phyloP scores from a whole-genome alignment of 2,888 invertebrate species.

The Pantelozetes paolii region DNA sequence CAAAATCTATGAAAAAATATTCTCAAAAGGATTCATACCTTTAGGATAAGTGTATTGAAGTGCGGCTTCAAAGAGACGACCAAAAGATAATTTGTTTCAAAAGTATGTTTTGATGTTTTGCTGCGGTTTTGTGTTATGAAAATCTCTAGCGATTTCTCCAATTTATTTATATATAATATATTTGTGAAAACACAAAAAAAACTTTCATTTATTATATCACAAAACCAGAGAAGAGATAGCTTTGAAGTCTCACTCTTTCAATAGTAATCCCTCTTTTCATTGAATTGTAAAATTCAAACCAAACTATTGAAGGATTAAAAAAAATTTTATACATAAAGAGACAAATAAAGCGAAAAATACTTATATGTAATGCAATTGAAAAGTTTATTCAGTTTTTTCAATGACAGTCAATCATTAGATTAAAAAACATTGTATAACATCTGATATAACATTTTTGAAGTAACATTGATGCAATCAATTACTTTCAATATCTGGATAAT shows the following conservation, averaged over 20 bases:
- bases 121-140: neutral
- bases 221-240: neutral
- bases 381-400: neutral
- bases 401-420: conserved; percentile 3
- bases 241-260: neutral
- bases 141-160: conserved; percentile 21
- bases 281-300: neutral
- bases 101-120: neutral
- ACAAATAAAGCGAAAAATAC: conserved; percentile 4
- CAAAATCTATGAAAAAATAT: neutral
- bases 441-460: neutral
- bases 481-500: conserved; percentile 7
- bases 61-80: conserved; percentile 25
- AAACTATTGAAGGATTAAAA: conserved; percentile 20
- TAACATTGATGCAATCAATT: conserved; percentile 17
- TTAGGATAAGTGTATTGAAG: conserved; percentile 4
- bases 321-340: neutral
- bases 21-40: neutral
- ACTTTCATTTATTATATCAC: conserved; percentile 29
- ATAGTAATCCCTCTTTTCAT: neutral
- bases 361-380: conserved; percentile 5
- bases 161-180: conserved; percentile 31
- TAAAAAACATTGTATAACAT: neutral
- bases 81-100: conserved; percentile 26
- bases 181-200: conserved; percentile 8